Evolutionary conservation across 2,888 invertebrate genomes (phyloP).

Genomic region (Agonopterix subpropinquella): DNA sequence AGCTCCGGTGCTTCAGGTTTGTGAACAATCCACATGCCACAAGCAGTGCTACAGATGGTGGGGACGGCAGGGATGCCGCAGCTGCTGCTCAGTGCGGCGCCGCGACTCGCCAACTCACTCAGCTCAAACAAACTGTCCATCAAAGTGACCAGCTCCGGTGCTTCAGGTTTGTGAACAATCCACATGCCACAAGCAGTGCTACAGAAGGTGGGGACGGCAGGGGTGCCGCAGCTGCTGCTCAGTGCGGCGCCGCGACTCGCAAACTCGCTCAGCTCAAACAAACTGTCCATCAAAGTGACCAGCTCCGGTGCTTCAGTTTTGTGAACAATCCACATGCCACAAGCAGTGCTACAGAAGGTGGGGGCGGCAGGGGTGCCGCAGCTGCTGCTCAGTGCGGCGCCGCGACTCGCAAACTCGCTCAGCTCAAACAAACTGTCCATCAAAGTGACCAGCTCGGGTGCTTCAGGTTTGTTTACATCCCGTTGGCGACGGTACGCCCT

Average conservation of each 20-base stretch:
- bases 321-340: constrained; percentile 75
- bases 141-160: constrained; percentile 78
- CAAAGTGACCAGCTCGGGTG: constrained; percentile 76
- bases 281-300: constrained; percentile 83
- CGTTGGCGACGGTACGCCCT: too few relatives aligned
- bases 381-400: constrained; percentile 59
- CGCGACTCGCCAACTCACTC: constrained; percentile 60
- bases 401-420: constrained; percentile 60
- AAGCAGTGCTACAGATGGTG: constrained; percentile 66
- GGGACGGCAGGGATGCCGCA: constrained; percentile 65
- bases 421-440: constrained; percentile 79
- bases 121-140: constrained; percentile 79
- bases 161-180: too few relatives aligned
- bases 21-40: too few relatives aligned
- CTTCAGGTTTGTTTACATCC: constrained; percentile 36
- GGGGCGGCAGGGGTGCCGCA: constrained; percentile 65
- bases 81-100: constrained; percentile 59
- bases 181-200: constrained; percentile 71
- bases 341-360: constrained; percentile 66
- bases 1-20: too few relatives aligned
- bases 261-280: constrained; percentile 62
- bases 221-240: constrained; percentile 60
- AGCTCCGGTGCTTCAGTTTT: constrained; percentile 62
- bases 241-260: constrained; percentile 64
- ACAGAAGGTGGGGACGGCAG: constrained; percentile 66